Conservation (phyloP, 2,888 invertebrate species). For the Sphaerophoria rueppellii region DNA sequence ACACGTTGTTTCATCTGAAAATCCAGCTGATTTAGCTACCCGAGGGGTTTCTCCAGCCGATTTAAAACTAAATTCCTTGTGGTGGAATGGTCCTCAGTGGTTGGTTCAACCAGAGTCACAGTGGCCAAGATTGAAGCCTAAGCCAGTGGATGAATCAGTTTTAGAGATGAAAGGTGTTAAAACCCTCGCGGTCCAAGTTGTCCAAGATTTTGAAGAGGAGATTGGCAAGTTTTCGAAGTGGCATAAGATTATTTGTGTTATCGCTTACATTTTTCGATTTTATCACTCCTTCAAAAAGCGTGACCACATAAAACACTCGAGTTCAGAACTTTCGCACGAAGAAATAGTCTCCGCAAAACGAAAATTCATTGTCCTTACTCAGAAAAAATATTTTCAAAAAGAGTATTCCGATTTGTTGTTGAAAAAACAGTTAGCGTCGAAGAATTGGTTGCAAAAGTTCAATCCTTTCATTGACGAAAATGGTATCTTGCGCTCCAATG, state of each 20-base stretch:
- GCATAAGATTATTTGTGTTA: neutral
- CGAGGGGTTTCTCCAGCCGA: conserved; percentile 34
- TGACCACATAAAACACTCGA: neutral
- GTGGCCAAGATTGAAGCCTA: conserved; percentile 6
- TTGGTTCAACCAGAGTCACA: conserved; percentile 14
- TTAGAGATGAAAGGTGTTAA: neutral
- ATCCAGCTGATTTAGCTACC: conserved; percentile 51
- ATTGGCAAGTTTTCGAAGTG: neutral
- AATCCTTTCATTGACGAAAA: conserved; percentile 14
- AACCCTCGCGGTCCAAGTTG: neutral
- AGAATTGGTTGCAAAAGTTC: neutral
- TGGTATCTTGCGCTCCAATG: neutral
- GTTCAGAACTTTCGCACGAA: neutral
- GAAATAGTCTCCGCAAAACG: neutral
- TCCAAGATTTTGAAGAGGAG: conserved; percentile 1
- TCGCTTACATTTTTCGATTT: neutral
- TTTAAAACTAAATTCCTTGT: neutral
- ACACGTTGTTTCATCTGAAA: conserved; percentile 48
- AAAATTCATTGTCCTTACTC: neutral
- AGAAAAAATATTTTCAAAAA: neutral
- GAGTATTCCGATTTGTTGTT: neutral
- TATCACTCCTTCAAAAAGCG: conserved; percentile 1
- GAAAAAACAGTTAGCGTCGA: neutral
- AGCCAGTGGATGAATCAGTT: neutral
- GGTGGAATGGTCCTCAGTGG: conserved; percentile 23